Evolutionary conservation across 2,888 invertebrate genomes (phyloP).

Genomic region (Polydrusus tereticollis): DNA sequence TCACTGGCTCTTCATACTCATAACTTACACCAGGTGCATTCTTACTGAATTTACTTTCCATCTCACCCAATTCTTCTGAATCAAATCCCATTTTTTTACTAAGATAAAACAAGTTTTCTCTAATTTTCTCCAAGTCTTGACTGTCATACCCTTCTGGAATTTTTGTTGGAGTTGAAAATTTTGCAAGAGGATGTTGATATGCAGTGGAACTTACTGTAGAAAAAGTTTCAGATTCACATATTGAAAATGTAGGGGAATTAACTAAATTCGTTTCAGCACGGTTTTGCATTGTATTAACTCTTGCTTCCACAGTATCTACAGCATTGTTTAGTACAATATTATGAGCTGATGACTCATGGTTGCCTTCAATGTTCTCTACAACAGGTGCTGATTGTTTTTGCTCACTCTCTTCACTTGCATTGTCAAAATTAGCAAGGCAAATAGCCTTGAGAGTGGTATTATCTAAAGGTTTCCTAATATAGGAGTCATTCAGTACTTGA

Average conservation of each 20-base stretch:
- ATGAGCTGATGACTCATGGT: background rate
- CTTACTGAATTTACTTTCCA: constrained; percentile 3
- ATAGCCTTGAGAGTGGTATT: constrained; percentile 25
- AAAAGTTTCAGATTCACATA: background rate
- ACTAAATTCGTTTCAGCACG: background rate
- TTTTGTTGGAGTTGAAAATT: constrained; percentile 14
- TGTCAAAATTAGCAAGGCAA: background rate
- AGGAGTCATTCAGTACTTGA: constrained; percentile 21
- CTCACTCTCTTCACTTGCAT: background rate
- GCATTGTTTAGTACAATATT: background rate
- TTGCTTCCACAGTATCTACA: background rate
- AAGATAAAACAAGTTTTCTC: constrained; percentile 25
- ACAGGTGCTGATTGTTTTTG: background rate
- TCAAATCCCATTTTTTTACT: constrained; percentile 24
- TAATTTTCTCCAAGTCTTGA: constrained; percentile 11
- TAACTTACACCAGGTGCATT: background rate
- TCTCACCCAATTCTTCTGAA: constrained; percentile 1
- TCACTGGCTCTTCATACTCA: constrained; percentile 4
- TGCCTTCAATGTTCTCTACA: background rate
- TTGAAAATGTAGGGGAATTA: constrained; percentile 2
- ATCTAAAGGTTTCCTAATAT: constrained; percentile 23
- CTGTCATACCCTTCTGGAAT: constrained; percentile 20
- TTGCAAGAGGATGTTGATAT: constrained; percentile 18
- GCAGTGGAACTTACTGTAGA: constrained; percentile 13
- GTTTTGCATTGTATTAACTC: background rate